Percentiles rank a stretch among this genome's conserved stretches.
Evolutionary conservation across 2,888 invertebrate species (phyloP).

Genomic region (Ferrisia virgata): DNA sequence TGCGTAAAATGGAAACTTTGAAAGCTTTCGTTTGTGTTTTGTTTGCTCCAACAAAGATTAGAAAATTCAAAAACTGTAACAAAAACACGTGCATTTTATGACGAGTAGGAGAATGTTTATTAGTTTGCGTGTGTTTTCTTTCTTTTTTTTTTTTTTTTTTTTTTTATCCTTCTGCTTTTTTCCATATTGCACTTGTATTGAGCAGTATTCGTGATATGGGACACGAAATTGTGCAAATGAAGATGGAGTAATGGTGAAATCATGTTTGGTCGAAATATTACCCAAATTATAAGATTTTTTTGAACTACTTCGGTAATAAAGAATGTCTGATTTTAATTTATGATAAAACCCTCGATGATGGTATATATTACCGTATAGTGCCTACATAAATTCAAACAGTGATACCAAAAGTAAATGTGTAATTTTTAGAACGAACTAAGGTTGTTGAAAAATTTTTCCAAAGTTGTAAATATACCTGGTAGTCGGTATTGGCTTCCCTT

Average conservation of each 20-base stretch:
- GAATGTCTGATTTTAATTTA: too few relatives aligned
- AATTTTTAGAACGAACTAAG: too few relatives aligned
- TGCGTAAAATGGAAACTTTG: neutral
- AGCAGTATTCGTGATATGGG: neutral
- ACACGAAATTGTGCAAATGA: neutral
- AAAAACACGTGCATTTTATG: slow-evolving; percentile 6
- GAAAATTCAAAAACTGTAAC: neutral
- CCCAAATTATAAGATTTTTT: neutral
- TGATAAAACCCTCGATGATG: too few relatives aligned
- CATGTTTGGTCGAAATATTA: neutral
- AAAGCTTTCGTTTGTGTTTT: neutral
- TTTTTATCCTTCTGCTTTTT: too few relatives aligned
- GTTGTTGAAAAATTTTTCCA: too few relatives aligned
- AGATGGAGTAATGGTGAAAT: neutral
- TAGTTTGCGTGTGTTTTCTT: neutral
- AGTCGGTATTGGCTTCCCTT: too few relatives aligned
- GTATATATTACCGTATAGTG: too few relatives aligned
- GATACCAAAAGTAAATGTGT: too few relatives aligned
- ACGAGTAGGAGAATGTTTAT: slow-evolving; percentile 3
- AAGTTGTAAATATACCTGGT: too few relatives aligned
- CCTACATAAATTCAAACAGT: too few relatives aligned
- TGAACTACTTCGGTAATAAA: too few relatives aligned
- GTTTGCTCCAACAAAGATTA: neutral
- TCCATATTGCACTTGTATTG: neutral
- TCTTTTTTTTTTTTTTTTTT: too few relatives aligned